Evolutionary conservation across 1,140 invertebrate genomes (phyloP), one percentile per base, ranked within the genome.

Genomic region (Helicoverpa zea): DNA sequence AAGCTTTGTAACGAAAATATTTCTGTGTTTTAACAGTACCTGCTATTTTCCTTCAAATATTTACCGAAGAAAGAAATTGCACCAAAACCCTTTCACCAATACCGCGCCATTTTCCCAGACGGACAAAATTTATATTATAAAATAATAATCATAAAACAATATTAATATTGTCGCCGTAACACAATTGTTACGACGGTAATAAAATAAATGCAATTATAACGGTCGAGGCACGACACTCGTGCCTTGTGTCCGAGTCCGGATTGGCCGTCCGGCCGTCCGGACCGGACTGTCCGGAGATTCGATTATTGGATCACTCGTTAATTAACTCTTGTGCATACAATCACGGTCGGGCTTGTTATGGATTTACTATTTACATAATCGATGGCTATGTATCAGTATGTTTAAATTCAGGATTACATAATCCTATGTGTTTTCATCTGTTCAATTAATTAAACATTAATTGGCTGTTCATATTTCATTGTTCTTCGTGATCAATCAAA

Each of bases 311-410:
- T 72, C 73, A 76, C 30, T 29, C n/a, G 66, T 70, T 78, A 63
- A 72, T 82, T 73, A 82, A 79, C 75, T 79, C 68, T 72, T 63
- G 30, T 64, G 64, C 43, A 54, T 70, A 73, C 66, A 73, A 54
- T 54, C 63, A 79, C 49, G 47, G 58, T 47, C 14, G 23, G 12
- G 73, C 73, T 61, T 76, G 73, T 76, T 76, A 76, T 76, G 58
- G 35, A 61, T 23, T 47, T 76, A 76, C 56, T 63, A 76, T 76
- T 76, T 76, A 76, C 73, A 63, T 76, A 61, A 76, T 63, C 59
- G 52, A 58, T 43, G 35, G n/a, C 47, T 76, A 61, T 63, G 54
- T 73, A 73, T 51, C 47, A 29, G 4, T 58, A 30, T 73, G 29
- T 58, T 58, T 30, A 58, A 72, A 30, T 54, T 54, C 51, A 54